phyloP scores from a whole-genome alignment of 2,888 invertebrate genomes.

The Blera fallax region DNA sequence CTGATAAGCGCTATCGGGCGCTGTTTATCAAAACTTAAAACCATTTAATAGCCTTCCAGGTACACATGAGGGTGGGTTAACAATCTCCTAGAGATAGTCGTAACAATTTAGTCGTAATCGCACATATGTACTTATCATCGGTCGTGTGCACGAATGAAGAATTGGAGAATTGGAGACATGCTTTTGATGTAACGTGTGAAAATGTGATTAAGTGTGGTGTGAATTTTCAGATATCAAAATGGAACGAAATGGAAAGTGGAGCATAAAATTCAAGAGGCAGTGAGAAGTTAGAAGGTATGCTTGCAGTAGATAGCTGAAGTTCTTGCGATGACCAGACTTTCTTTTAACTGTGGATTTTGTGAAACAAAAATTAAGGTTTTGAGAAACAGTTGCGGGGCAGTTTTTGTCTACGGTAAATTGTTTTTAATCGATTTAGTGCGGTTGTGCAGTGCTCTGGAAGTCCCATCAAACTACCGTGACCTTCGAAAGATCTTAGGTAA shows the following conservation, averaged over 20 bases:
- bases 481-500: too few relatives aligned
- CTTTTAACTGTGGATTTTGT: too few relatives aligned
- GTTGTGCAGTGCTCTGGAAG: too few relatives aligned
- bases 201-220: conserved; percentile 17
- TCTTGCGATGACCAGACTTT: too few relatives aligned
- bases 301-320: neutral
- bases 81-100: conserved; percentile 10
- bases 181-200: conserved; percentile 44
- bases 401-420: too few relatives aligned
- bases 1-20: conserved; percentile 46
- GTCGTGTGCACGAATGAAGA: conserved; percentile 56
- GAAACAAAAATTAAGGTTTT: too few relatives aligned
- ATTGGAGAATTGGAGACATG: conserved; percentile 33
- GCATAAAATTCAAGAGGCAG: neutral
- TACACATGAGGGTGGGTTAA: neutral
- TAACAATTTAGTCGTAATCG: neutral
- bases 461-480: too few relatives aligned
- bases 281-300: neutral
- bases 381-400: too few relatives aligned
- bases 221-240: neutral
- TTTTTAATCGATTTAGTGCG: too few relatives aligned
- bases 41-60: conserved; percentile 6
- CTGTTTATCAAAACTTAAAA: conserved; percentile 19
- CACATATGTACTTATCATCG: conserved; percentile 12
- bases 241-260: conserved; percentile 42